A percentile compares a stretch with the other conserved stretches of the same genome.
phyloP scores from a whole-genome alignment of 2,113 vertebrate species.

The Oreocharis arfaki region DNA sequence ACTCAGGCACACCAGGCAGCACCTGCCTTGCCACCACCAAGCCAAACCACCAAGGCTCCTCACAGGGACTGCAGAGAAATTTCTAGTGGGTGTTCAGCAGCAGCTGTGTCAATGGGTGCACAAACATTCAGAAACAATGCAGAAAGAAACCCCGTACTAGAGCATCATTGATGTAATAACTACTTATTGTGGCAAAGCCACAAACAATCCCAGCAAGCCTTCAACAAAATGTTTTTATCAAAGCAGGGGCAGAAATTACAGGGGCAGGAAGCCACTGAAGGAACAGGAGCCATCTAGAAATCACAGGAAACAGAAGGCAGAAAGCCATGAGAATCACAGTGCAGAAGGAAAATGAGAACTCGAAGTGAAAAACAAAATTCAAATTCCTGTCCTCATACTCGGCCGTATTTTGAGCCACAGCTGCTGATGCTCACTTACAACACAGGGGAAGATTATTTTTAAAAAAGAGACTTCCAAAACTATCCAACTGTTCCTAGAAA shows the following conservation, averaged over 20 bases:
- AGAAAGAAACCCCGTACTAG: not conserved
- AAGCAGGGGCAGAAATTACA: not conserved
- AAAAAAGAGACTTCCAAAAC: not conserved
- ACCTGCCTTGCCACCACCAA: not conserved
- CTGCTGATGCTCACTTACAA: not conserved
- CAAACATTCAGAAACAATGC: not conserved
- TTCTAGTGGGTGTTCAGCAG: not conserved
- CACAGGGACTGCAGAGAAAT: not conserved
- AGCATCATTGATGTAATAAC: not conserved
- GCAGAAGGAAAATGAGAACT: not conserved
- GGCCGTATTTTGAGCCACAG: not conserved
- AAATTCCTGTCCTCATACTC: not conserved
- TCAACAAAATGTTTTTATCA: not conserved
- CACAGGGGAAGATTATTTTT: not conserved
- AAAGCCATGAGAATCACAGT: not conserved
- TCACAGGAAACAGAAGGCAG: not conserved
- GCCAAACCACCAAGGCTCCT: not conserved
- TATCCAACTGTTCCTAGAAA: not conserved
- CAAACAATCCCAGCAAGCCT: not conserved
- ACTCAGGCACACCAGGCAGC: accelerated
- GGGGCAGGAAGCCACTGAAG: not conserved
- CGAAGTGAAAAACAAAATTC: not conserved
- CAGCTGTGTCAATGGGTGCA: not conserved
- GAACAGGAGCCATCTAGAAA: not conserved
- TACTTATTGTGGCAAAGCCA: not conserved